Conservation (phyloP, 1,140 invertebrate species). For the Lordiphosa stackelbergi region DNA sequence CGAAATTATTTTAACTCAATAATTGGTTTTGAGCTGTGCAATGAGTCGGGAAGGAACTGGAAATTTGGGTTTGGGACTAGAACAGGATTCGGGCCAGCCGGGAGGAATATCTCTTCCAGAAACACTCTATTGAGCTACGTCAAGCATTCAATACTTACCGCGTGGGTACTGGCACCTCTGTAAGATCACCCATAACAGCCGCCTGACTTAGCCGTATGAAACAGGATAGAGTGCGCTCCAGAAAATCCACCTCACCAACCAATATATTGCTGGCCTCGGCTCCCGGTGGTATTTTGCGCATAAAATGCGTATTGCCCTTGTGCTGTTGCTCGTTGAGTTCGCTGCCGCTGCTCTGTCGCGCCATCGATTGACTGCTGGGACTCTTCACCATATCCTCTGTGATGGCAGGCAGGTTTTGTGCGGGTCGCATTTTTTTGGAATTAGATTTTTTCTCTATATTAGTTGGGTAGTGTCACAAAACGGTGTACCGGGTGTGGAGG, state of each 20-base stretch:
- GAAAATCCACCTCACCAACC: constrained; percentile 97
- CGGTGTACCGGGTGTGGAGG: constrained; percentile 17
- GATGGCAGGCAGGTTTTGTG: constrained; percentile 60
- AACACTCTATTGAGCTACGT: too few species aligned
- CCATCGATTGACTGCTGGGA: constrained; percentile 87
- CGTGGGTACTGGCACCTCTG: constrained; percentile 97
- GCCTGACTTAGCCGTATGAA: constrained; percentile 95
- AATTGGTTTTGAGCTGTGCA: too few species aligned
- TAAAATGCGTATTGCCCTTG: constrained; percentile 93
- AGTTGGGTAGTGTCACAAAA: constrained; percentile 32
- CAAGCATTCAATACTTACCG: constrained; percentile 54
- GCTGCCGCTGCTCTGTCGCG: constrained; percentile 85
- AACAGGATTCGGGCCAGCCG: too few species aligned
- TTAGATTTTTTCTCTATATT: constrained; percentile 75
- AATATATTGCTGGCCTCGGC: constrained; percentile 98
- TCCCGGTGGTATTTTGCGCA: constrained; percentile 97
- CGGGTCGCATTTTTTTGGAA: constrained; percentile 63
- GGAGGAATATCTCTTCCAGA: too few species aligned
- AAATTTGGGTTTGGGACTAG: too few species aligned
- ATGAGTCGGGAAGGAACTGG: too few species aligned
- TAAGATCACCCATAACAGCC: constrained; percentile 94
- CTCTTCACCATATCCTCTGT: constrained; percentile 84
- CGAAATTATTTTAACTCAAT: too few species aligned
- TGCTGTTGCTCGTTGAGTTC: constrained; percentile 86
- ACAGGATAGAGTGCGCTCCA: constrained; percentile 92